Percentiles rank a stretch among this genome's conserved stretches.
phyloP scores from a whole-genome alignment of 2,113 vertebrate genomes.

The Cnemophilus loriae region DNA sequence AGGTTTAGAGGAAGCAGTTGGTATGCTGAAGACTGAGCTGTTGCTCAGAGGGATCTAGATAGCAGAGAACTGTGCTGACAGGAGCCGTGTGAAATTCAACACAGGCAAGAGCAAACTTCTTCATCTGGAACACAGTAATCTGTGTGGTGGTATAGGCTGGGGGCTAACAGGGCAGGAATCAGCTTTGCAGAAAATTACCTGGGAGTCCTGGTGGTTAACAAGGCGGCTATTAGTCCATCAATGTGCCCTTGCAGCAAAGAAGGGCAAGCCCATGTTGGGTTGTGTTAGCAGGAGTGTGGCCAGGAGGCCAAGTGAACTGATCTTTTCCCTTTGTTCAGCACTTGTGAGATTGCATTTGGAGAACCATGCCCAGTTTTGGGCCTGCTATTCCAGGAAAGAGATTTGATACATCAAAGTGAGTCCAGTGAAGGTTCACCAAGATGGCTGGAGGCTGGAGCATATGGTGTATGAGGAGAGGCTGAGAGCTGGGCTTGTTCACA shows the following conservation, averaged over 20 bases:
- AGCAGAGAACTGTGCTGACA: not conserved
- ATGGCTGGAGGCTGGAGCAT: not conserved
- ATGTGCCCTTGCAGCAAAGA: not conserved
- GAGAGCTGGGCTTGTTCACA: not conserved
- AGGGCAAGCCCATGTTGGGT: not conserved
- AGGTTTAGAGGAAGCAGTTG: not conserved
- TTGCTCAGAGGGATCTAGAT: not conserved
- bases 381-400: rapidly evolving
- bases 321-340: not conserved
- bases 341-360: not conserved
- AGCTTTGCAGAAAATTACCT: not conserved
- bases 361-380: not conserved
- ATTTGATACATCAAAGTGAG: not conserved
- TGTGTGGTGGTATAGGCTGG: not conserved
- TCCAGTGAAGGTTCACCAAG: not conserved
- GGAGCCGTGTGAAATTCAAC: not conserved
- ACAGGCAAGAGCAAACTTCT: not conserved
- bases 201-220: not conserved
- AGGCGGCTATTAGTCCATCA: not conserved
- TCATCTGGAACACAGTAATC: not conserved
- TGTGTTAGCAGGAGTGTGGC: not conserved
- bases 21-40: not conserved
- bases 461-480: not conserved
- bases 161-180: not conserved
- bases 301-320: not conserved